A percentile compares a stretch with the other conserved stretches of the same genome.
phyloP scores from a whole-genome alignment of 2,888 invertebrate genomes.

The Brachyptera putata region DNA sequence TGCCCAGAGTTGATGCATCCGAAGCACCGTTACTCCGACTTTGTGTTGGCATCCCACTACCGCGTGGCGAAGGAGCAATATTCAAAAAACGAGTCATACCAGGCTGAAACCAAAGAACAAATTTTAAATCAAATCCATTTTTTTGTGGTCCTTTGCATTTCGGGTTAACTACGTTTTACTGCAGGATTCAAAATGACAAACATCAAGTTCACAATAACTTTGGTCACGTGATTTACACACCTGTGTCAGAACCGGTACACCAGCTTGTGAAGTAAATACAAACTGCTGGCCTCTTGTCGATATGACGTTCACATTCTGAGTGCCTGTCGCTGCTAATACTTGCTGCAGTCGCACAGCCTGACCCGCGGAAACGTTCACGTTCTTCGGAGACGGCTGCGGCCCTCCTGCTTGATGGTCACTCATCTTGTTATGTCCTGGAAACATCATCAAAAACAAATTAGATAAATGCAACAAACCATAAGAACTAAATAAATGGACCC shows the following conservation, averaged over 20 bases:
- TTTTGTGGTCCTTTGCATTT: too few species aligned
- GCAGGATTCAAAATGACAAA: too few species aligned
- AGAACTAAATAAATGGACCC: too few species aligned
- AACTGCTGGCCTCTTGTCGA: constrained; percentile 45
- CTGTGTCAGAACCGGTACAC: constrained; percentile 51
- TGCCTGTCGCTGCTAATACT: constrained; percentile 41
- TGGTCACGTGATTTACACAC: too few species aligned
- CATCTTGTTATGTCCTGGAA: constrained; percentile 30
- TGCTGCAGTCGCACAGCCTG: constrained; percentile 42
- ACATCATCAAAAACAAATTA: too few species aligned
- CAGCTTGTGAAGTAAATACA: constrained; percentile 44
- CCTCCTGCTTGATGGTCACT: constrained; percentile 32
- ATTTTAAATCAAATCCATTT: neutral
- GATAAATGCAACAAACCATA: too few species aligned
- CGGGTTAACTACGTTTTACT: too few species aligned
- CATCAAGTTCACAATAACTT: too few species aligned
- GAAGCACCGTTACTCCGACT: constrained; percentile 21
- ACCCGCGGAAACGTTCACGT: constrained; percentile 38
- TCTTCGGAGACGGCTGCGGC: constrained; percentile 27
- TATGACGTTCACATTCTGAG: constrained; percentile 45
- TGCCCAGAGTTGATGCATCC: constrained; percentile 23
- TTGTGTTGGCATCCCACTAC: constrained; percentile 23
- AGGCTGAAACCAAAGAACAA: constrained; percentile 40
- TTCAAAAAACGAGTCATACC: constrained; percentile 53
- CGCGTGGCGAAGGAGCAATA: constrained; percentile 38